These are phyloP conservation scores for Agrochola circellaris DNA, from an alignment of 2,888 invertebrate species.

Conservation along the genomic window DNA sequence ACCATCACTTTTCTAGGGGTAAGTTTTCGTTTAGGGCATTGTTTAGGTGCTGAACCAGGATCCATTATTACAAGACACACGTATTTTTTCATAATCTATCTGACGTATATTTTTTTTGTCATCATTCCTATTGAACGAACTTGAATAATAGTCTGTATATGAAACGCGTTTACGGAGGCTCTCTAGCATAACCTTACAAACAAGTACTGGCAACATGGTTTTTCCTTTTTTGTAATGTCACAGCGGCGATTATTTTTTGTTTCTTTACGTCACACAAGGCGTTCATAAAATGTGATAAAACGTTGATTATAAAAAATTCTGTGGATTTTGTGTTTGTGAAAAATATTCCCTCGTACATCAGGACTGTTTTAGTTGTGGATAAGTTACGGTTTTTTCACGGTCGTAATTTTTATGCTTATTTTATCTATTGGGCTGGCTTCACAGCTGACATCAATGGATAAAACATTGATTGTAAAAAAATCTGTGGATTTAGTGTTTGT, in stretches of 20 bases:
- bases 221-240: not conserved
- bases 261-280: not conserved
- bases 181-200: not conserved
- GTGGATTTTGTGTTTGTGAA: not conserved
- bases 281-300: not conserved
- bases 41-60: no score
- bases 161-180: not conserved
- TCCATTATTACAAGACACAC: no score
- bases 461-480: not conserved
- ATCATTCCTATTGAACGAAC: no score
- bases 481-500: not conserved
- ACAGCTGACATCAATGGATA: no score
- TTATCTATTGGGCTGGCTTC: not conserved
- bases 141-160: no score
- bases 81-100: no score
- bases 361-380: not conserved
- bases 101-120: no score
- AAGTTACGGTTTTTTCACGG: not conserved
- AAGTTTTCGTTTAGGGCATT: no score
- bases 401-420: not conserved
- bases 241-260: not conserved
- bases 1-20: no score
- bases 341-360: no score
- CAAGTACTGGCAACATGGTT: not conserved
- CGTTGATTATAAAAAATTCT: not conserved